A percentile compares a stretch with the other conserved stretches of the same genome.
Evolutionary conservation across 2,113 vertebrate species (phyloP).

Genomic region (Brienomyrus brachyistius): DNA sequence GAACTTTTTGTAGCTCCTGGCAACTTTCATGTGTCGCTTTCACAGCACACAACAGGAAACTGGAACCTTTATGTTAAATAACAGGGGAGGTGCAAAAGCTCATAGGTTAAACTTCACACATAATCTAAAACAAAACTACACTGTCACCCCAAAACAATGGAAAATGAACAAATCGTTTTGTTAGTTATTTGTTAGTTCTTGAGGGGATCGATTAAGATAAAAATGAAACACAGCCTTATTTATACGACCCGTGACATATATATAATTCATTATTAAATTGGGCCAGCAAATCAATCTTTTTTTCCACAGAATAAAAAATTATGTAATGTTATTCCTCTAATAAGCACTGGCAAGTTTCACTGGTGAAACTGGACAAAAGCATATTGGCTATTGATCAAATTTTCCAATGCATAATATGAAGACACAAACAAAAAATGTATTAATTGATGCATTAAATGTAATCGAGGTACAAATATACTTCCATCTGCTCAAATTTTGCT

Average conservation of each 20-base stretch:
- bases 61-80: neutral
- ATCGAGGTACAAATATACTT: neutral
- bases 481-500: neutral
- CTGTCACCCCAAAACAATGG: neutral
- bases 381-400: neutral
- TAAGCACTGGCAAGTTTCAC: neutral
- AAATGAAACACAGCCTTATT: neutral
- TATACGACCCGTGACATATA: neutral
- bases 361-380: neutral
- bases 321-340: neutral
- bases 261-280: neutral
- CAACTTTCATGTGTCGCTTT: neutral
- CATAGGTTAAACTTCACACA: neutral
- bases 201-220: neutral
- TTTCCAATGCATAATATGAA: neutral
- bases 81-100: neutral
- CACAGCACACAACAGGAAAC: neutral
- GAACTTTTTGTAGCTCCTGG: neutral
- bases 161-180: neutral
- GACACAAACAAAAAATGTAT: neutral
- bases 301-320: neutral
- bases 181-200: neutral
- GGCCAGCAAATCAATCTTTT: neutral
- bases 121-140: neutral
- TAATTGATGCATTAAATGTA: neutral